Conservation (phyloP, 2,888 invertebrate genomes). For the Seira musarum region DNA sequence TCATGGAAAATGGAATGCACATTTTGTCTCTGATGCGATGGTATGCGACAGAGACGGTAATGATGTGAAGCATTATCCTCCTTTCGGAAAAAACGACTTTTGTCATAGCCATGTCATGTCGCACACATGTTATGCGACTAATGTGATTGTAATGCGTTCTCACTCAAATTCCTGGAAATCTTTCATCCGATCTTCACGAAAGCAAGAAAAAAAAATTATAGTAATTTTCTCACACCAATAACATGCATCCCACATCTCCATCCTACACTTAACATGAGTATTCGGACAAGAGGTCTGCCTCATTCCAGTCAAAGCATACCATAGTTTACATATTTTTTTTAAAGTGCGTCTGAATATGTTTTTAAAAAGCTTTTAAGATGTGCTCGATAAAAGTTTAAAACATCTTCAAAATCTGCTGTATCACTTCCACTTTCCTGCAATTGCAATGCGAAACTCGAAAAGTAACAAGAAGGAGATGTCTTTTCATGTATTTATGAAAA, state of each 20-base stretch:
- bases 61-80: conserved; percentile 2
- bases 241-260: too few relatives aligned
- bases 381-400: not conserved
- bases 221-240: not conserved
- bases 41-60: not conserved
- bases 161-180: conserved; percentile 18
- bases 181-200: conserved; percentile 14
- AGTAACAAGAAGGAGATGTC: not conserved
- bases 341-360: not conserved
- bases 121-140: conserved; percentile 14
- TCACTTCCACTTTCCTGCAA: conserved; percentile 2
- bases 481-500: not conserved
- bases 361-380: conserved; percentile 11
- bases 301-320: too few relatives aligned
- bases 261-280: too few relatives aligned
- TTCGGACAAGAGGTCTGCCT: too few relatives aligned
- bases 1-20: not conserved
- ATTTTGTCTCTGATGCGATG: not conserved
- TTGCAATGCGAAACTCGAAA: not conserved
- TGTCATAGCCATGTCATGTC: not conserved
- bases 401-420: not conserved
- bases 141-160: conserved; percentile 14
- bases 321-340: not conserved
- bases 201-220: not conserved
- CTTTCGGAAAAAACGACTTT: not conserved